Evolutionary conservation across 2,113 vertebrate species (phyloP).

Genomic region (Lynx canadensis): DNA sequence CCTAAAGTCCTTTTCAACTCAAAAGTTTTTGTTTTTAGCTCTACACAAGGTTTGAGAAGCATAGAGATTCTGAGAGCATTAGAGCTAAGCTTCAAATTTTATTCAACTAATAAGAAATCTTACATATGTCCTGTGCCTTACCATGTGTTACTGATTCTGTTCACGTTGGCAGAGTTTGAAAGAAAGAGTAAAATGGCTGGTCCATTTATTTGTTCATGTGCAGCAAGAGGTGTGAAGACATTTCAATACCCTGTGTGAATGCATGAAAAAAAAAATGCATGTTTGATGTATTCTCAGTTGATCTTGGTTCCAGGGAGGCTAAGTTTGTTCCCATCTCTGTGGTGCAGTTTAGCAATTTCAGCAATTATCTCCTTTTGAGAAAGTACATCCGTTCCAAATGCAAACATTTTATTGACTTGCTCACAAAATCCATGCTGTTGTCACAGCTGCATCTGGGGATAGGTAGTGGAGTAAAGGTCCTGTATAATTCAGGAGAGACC

Average conservation of each 20-base stretch:
- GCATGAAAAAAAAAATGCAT: background rate
- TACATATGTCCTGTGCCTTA: background rate
- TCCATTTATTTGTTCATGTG: background rate
- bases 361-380: background rate
- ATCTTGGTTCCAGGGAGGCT: background rate
- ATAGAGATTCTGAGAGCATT: background rate
- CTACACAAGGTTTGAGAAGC: background rate
- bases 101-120: background rate
- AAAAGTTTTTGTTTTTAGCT: background rate
- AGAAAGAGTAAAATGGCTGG: background rate
- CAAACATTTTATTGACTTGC: background rate
- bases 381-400: background rate
- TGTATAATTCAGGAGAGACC: background rate
- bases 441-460: background rate
- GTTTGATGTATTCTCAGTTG: background rate
- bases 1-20: background rate
- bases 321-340: background rate
- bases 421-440: background rate
- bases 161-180: constrained; percentile 2
- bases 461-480: background rate
- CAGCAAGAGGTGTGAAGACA: background rate
- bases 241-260: background rate
- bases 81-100: background rate
- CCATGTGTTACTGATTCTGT: background rate
- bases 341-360: background rate